These are phyloP conservation scores for Meghimatium bilineatum DNA, from an alignment of 2,888 invertebrate genomes.

Conservation along the genomic window DNA sequence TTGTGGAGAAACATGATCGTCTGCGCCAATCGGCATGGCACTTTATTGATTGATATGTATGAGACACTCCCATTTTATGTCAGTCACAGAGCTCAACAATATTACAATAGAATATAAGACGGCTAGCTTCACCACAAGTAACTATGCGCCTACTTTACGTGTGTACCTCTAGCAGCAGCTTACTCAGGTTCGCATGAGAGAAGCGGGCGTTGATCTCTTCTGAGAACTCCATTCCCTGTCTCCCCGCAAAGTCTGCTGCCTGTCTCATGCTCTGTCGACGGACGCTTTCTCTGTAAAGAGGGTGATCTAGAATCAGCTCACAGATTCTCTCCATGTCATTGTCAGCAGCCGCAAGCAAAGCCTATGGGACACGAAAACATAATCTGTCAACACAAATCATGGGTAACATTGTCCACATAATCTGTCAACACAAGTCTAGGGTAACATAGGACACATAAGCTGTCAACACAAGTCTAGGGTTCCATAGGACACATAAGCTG, in stretches of 20 bases:
- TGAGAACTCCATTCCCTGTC: background rate
- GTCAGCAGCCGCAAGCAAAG: slow-evolving; percentile 65
- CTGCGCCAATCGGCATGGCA: too few relatives aligned
- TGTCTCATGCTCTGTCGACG: slow-evolving; percentile 36
- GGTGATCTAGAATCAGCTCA: slow-evolving; percentile 67
- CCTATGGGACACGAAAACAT: slow-evolving; percentile 11
- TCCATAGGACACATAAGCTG: too few relatives aligned
- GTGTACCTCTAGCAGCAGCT: slow-evolving; percentile 47
- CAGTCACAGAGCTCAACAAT: too few relatives aligned
- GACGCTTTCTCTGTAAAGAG: slow-evolving; percentile 56
- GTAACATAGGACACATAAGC: too few relatives aligned
- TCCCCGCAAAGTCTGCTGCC: slow-evolving; percentile 18
- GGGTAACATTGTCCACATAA: background rate
- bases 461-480: too few relatives aligned
- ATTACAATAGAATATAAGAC: too few relatives aligned
- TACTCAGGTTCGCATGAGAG: slow-evolving; percentile 47
- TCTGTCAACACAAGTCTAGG: too few relatives aligned
- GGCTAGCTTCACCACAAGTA: too few relatives aligned
- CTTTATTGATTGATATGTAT: too few relatives aligned
- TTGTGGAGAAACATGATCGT: too few relatives aligned
- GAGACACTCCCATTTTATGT: too few relatives aligned
- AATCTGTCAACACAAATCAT: background rate
- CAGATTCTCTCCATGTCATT: slow-evolving; percentile 63
- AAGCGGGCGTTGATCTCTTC: slow-evolving; percentile 30
- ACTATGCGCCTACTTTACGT: background rate